These are phyloP conservation scores for Drosophila nasuta DNA, from an alignment of 1,140 invertebrate genomes.

Conservation along the genomic window DNA sequence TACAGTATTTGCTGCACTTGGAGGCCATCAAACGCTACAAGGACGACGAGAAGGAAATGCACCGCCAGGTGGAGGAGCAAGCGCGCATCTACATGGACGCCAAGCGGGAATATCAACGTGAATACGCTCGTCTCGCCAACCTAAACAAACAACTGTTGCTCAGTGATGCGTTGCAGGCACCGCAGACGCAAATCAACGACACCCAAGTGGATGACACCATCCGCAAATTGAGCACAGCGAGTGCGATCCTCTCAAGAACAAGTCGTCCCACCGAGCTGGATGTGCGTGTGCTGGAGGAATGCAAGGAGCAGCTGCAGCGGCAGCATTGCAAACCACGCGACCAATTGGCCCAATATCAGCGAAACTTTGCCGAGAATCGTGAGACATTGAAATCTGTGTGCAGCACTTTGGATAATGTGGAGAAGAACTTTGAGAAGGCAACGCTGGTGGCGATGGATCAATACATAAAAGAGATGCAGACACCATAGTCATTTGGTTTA, in stretches of 20 bases:
- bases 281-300: slow-evolving; percentile 17
- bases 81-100: slow-evolving; percentile 43
- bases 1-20: slow-evolving; percentile 64
- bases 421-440: slow-evolving; percentile 51
- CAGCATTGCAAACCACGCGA: slow-evolving; percentile 6
- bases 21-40: slow-evolving; percentile 63
- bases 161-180: slow-evolving; percentile 20
- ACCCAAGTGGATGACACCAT: not conserved
- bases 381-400: slow-evolving; percentile 28
- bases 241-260: slow-evolving; percentile 30
- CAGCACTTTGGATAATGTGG: slow-evolving; percentile 42
- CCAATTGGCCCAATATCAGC: slow-evolving; percentile 47
- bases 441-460: slow-evolving; percentile 56
- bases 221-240: not conserved
- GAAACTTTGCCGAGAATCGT: slow-evolving; percentile 33
- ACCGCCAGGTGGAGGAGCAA: slow-evolving; percentile 70
- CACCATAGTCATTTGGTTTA: not conserved
- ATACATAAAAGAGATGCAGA: slow-evolving; percentile 35
- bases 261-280: slow-evolving; percentile 23
- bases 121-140: slow-evolving; percentile 31
- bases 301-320: slow-evolving; percentile 27
- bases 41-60: slow-evolving; percentile 56
- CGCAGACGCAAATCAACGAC: not conserved
- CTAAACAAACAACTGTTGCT: slow-evolving; percentile 43
- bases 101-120: slow-evolving; percentile 57